phyloP scores from a whole-genome alignment of 2,888 invertebrate species.

The Macrosiphum euphorbiae region DNA sequence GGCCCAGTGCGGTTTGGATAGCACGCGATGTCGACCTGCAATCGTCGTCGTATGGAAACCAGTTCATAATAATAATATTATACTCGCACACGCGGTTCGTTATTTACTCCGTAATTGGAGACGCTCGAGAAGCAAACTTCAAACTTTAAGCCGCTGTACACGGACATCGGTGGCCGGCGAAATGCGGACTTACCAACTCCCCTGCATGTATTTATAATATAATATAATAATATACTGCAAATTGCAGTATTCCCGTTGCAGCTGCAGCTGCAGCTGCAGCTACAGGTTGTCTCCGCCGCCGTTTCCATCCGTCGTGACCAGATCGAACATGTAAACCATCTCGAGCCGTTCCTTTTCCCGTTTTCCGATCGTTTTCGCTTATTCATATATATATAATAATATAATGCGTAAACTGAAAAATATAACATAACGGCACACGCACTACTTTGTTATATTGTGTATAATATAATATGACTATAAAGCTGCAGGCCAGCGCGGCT shows the following conservation, averaged over 20 bases:
- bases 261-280: background rate
- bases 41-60: background rate
- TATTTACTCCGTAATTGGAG: constrained; percentile 17
- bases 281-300: background rate
- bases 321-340: background rate
- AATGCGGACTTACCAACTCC: background rate
- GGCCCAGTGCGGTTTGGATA: background rate
- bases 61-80: background rate
- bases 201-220: background rate
- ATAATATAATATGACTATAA: background rate
- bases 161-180: background rate
- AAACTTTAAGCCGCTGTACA: background rate
- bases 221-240: background rate
- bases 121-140: background rate
- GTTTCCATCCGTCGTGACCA: background rate
- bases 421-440: constrained; percentile 9
- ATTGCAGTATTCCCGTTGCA: background rate
- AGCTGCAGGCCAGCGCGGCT: background rate
- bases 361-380: background rate
- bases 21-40: constrained; percentile 2
- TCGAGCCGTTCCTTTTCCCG: background rate
- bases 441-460: background rate
- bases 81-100: background rate
- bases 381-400: background rate
- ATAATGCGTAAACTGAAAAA: background rate